Evolutionary conservation across 2,113 vertebrate genomes (phyloP).

Genomic region (Saguinus midas): DNA sequence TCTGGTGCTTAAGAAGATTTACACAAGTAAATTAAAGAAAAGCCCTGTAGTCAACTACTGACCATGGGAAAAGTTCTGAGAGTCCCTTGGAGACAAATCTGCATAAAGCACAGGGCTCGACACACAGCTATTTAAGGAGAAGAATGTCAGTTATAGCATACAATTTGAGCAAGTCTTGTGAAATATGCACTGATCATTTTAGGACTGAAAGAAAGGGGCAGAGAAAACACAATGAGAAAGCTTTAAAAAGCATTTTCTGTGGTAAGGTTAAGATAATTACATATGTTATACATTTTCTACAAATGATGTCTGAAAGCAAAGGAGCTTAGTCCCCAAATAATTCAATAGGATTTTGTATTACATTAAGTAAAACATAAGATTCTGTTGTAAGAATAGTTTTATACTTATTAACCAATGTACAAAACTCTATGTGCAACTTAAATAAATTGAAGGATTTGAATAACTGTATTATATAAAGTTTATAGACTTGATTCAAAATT

Average conservation of each 20-base stretch:
- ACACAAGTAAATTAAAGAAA: background rate
- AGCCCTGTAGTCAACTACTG: background rate
- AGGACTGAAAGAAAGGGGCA: background rate
- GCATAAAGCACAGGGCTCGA: background rate
- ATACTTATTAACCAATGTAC: background rate
- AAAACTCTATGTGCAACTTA: background rate
- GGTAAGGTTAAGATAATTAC: background rate
- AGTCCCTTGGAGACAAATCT: background rate
- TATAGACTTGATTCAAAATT: background rate
- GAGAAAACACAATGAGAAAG: background rate
- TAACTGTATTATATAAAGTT: background rate
- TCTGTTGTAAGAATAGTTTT: background rate
- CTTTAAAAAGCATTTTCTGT: background rate
- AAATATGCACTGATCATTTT: background rate
- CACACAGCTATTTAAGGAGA: background rate
- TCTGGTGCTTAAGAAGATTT: background rate
- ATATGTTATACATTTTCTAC: background rate
- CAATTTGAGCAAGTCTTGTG: background rate
- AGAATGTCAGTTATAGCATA: background rate
- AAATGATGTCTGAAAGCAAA: background rate
- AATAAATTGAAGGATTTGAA: conserved; percentile 14
- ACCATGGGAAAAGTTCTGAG: background rate
- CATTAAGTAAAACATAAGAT: background rate
- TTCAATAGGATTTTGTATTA: background rate
- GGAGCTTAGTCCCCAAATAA: background rate